Evolutionary conservation across 2,797 vertebrate genomes (phyloP), one percentile per base, ranked within the genome.

Genomic region (Crax fasciolata): DNA sequence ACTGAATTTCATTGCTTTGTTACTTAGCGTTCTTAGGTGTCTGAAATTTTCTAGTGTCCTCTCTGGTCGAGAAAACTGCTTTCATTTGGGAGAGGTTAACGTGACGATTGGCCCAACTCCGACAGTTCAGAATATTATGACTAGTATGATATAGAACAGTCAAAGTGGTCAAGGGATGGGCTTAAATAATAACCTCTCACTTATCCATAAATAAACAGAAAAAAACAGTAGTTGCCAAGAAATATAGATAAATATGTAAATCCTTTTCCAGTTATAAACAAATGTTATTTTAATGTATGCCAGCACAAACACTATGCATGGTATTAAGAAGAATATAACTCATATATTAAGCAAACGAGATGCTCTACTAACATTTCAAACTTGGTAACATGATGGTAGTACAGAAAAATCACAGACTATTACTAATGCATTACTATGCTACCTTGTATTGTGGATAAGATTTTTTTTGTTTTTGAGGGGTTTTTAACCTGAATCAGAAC

Each of bases 1-100:
- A 65, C 17, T 21, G 38, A 90, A 76, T 95, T 93, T 80, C 10
- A 78, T 89, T 84, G 74, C 67, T 90, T 85, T 78, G 14, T 70
- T 73, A 79, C n/a, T 85, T 39, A 73, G 13, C 61, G 65, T 30
- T 62, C 83, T 62, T 75, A 84, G 38, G 20, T 84, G 43, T 57
- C 49, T 72, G 49, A 72, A 87, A 75, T 54, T 63, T 85, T 92
- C 48, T 55, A 52, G 14, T 70, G 25, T 87, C 43, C 70, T 44
- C 48, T 72, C 43, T 75, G 17, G 43, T 68, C 35, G 78, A 86
- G 66, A 2, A 90, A 68, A 79, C 81, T 81, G 88, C 44, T 67
- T 63, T 82, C 39, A 59, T 11, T 18, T 39, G 35, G 35, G 19
- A 23, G 28, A 30, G 28, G 77, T 65, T 77, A 71, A 90, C 87